Evolutionary conservation across 2,797 vertebrate species (phyloP), one percentile per base, ranked within the genome.

Genomic region (Danio kyathit): DNA sequence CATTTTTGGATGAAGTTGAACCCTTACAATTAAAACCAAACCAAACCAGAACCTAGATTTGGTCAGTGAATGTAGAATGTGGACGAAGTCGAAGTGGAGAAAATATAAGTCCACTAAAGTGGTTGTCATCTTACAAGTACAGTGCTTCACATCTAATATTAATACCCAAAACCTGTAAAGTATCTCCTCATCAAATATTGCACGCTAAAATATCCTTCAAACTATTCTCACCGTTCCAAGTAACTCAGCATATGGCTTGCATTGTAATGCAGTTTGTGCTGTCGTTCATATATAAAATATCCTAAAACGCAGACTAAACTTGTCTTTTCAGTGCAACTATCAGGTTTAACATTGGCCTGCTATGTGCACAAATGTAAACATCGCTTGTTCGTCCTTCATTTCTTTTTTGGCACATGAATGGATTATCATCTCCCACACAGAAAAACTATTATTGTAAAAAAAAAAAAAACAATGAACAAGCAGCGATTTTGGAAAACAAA

Each of bases 291-390:
- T 64, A 80, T n/a, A 56, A 61, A 29, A 29, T 48, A 48, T n/a
- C 44, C 38, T 80, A 56, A 72, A 71, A 72, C 6, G 44, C 3
- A 13, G 74, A 63, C 48, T 66, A 73, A 44, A 73, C 17, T 13
- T 12, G 3, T 65, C 8, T 65, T 52, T 76, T 76, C 48, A 41
- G 57, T 40, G 59, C 41, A 69, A 40, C 54, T 59, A 48, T 54
- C 76, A 69, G 76, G 65, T 70, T 49, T 57, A 60, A 38, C 41
- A n/a, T 77, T 78, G n/a, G 12, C 16, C 54, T 79, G 66, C 44
- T 63, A 16, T 77, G 67, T 71, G n/a, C 77, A 71, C 12, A 19
- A 67, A 60, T 74, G 79, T 83, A 86, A 83, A 83, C 82, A 81
- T 71, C 17, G 51, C n/a, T n/a, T 5, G n/a, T 49, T 17, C 1